phyloP scores from a whole-genome alignment of 1,140 invertebrate species.

The Drosophila repletoides region DNA sequence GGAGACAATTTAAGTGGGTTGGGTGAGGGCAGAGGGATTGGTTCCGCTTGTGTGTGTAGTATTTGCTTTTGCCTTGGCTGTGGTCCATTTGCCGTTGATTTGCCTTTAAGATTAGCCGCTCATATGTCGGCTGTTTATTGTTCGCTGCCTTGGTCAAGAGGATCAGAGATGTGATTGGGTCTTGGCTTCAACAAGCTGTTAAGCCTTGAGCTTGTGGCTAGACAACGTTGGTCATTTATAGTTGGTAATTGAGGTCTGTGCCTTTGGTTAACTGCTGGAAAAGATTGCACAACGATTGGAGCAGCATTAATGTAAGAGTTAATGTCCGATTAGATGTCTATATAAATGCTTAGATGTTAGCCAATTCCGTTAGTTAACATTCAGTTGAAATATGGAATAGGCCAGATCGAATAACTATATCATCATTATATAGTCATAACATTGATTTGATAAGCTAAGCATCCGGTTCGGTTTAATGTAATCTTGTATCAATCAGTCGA shows the following conservation, averaged over 20 bases:
- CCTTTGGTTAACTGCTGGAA: slow-evolving; percentile 30
- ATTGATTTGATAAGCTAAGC: too few relatives aligned
- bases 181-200: slow-evolving; percentile 37
- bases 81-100: slow-evolving; percentile 70
- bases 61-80: slow-evolving; percentile 45
- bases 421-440: too few relatives aligned
- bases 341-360: too few relatives aligned
- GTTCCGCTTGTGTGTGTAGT: slow-evolving; percentile 5
- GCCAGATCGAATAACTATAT: too few relatives aligned
- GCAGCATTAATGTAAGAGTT: background rate
- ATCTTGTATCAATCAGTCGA: too few relatives aligned
- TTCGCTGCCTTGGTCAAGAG: slow-evolving; percentile 19
- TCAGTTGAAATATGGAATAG: too few relatives aligned
- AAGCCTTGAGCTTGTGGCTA: slow-evolving; percentile 31
- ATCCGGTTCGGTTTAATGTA: too few relatives aligned
- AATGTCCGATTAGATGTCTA: background rate
- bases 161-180: slow-evolving; percentile 25
- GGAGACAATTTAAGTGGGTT: slow-evolving; percentile 49
- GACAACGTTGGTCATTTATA: slow-evolving; percentile 10
- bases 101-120: slow-evolving; percentile 61
- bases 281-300: slow-evolving; percentile 6
- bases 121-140: slow-evolving; percentile 52
- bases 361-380: too few relatives aligned
- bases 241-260: slow-evolving; percentile 6
- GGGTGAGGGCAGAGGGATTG: too few relatives aligned